Evolutionary conservation across 2,113 vertebrate genomes (phyloP).

Genomic region (Rhynchopsitta pachyrhyncha): DNA sequence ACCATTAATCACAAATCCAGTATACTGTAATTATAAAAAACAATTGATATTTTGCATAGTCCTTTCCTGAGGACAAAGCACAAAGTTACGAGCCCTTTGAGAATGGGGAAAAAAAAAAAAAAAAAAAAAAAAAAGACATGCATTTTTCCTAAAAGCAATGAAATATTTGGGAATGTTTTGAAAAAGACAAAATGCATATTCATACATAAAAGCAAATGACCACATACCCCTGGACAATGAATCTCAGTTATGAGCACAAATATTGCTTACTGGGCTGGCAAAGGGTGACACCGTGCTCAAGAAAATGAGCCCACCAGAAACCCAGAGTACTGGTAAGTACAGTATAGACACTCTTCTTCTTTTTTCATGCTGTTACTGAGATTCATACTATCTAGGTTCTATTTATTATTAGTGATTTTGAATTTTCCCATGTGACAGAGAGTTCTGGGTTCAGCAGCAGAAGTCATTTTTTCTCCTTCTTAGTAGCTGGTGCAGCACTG

Average conservation of each 20-base stretch:
- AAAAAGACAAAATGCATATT: neutral
- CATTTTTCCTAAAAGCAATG: neutral
- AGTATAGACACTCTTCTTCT: neutral
- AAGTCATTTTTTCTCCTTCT: no score
- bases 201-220: neutral
- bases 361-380: neutral
- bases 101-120: neutral
- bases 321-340: neutral
- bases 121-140: no score
- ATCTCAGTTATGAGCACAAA: neutral
- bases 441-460: no score
- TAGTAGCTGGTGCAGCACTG: no score
- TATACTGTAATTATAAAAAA: neutral
- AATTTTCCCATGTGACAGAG: neutral
- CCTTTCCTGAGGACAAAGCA: neutral
- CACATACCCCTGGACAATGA: neutral
- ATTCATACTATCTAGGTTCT: neutral
- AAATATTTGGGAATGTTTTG: neutral
- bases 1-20: neutral
- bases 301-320: neutral
- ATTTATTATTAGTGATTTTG: neutral
- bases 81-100: neutral
- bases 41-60: neutral
- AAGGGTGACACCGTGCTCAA: neutral
- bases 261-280: neutral